Percentiles rank a stretch among this genome's conserved stretches.
Evolutionary conservation across 2,888 invertebrate species (phyloP).

Genomic region (Dorcus hopei): DNA sequence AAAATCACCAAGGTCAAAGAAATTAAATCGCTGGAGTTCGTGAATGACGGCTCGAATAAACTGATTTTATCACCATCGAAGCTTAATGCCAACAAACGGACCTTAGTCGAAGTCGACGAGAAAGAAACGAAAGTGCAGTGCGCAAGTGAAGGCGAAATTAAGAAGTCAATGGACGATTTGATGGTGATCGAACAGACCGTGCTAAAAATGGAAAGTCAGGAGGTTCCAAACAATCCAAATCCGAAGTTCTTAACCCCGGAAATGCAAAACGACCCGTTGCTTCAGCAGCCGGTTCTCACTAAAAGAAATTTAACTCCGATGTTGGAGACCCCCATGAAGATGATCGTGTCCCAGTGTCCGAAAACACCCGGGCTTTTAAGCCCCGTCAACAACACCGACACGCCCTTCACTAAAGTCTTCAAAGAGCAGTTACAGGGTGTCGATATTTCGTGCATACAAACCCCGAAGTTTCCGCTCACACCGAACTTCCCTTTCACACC

Average conservation of each 20-base stretch:
- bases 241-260: slow-evolving; percentile 20
- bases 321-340: slow-evolving; percentile 36
- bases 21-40: slow-evolving; percentile 22
- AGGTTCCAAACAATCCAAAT: not conserved
- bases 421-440: slow-evolving; percentile 40
- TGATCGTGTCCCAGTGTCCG: slow-evolving; percentile 21
- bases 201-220: not conserved
- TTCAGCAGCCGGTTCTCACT: slow-evolving; percentile 18
- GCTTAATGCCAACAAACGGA: slow-evolving; percentile 35
- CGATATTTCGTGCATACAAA: slow-evolving; percentile 39
- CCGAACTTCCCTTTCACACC: slow-evolving; percentile 42
- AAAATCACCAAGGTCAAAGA: slow-evolving; percentile 24
- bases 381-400: slow-evolving; percentile 27
- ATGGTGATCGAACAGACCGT: slow-evolving; percentile 1
- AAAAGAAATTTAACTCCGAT: slow-evolving; percentile 32
- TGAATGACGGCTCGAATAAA: slow-evolving; percentile 22
- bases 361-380: slow-evolving; percentile 35
- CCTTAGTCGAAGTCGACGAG: slow-evolving; percentile 21
- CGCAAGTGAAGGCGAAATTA: too few species aligned
- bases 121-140: not conserved
- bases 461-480: slow-evolving; percentile 43
- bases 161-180: not conserved
- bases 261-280: not conserved
- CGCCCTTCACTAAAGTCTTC: slow-evolving; percentile 42
- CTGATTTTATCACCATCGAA: slow-evolving; percentile 37